Evolutionary conservation across 2,113 vertebrate species (phyloP), one percentile per base, ranked within the genome.

Genomic region (Strix uralensis): DNA sequence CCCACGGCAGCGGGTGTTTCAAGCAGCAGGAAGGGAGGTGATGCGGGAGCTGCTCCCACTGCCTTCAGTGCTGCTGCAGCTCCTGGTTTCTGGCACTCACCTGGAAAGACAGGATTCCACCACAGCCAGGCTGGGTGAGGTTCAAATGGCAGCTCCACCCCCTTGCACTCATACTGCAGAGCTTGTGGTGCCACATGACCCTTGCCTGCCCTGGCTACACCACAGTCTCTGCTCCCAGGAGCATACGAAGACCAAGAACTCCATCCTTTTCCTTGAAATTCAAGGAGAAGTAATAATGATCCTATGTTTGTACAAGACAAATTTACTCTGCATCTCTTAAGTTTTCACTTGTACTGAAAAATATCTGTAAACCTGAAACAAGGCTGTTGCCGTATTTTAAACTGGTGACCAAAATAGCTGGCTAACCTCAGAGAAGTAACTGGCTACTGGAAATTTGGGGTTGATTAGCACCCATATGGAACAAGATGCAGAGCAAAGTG

Each of bases 161-260:
- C 19, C 36, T 65, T 8, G 10, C 11, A 6, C 14, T 46, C 32
- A n/a, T 1, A 18, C 27, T 9, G 42, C 51, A 34, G 52, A 71
- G 44, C 57, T 5, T 13, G 23, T 6, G 34, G 27, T 11, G n/a
- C 55, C 10, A 10, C 44, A 9, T 0, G 2, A 34, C 34, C 12
- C 44, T 15, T 13, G 13, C 38, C 30, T 34, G 52, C 21, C 13
- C 26, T 12, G 17, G 32, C 49, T 51, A 51, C 49, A 51, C 49
- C 22, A 6, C 49, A 51, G 49, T 51, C 49, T 51, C 49, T 51
- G 49, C 49, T 21, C 49, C 22, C 11, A 13, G 22, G 25, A 85
- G 32, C 13, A 65, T 4, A 29, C 1, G 3, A 70, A 87, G 38
- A 86, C 10, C 11, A 65, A 66, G 25, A 94, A 71, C 16, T 61